Evolutionary conservation across 1,140 invertebrate species (phyloP).

Genomic region (Babylonia areolata): DNA sequence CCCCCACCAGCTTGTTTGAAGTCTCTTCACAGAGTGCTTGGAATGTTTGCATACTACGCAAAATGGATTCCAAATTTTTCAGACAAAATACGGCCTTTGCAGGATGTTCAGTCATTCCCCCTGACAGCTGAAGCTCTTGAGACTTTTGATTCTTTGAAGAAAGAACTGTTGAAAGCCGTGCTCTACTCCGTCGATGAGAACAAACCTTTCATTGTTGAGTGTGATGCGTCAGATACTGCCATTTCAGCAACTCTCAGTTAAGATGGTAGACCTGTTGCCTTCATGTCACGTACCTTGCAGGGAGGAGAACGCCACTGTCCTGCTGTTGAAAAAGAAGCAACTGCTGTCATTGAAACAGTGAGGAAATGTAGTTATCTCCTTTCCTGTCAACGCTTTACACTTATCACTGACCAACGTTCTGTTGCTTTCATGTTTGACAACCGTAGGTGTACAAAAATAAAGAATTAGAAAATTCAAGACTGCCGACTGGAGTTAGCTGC

Average conservation of each 20-base stretch:
- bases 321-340: background rate
- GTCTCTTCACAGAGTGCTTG: constrained; percentile 14
- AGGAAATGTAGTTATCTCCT: background rate
- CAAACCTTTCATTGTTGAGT: no score
- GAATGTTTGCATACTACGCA: constrained; percentile 33
- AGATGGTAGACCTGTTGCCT: no score
- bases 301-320: background rate
- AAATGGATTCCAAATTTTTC: constrained; percentile 33
- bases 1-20: background rate
- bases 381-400: background rate
- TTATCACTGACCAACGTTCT: background rate
- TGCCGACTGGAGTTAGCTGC: no score
- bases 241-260: background rate
- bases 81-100: constrained; percentile 18
- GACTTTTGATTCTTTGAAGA: constrained; percentile 26
- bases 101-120: constrained; percentile 1
- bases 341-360: background rate
- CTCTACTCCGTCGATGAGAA: no score
- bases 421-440: no score
- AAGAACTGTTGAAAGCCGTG: background rate
- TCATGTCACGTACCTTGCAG: constrained; percentile 1
- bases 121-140: background rate
- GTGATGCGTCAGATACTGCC: background rate
- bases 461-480: no score
- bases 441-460: no score